Evolutionary conservation across 2,113 vertebrate species (phyloP).

Genomic region (Corydoras sp.): DNA sequence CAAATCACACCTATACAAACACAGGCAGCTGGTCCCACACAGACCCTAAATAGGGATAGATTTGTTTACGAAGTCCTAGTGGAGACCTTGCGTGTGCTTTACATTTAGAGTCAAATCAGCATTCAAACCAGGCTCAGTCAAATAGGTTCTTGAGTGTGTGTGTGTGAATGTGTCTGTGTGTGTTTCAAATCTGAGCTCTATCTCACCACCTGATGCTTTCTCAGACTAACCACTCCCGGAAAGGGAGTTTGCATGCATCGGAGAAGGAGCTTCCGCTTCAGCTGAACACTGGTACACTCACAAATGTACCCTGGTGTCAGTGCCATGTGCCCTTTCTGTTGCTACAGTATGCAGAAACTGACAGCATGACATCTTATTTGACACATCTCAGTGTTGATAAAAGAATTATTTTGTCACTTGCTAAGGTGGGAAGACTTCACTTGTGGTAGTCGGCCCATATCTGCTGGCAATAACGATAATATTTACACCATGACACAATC

Average conservation of each 20-base stretch:
- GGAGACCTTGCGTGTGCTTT: constrained; percentile 63
- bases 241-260: constrained; percentile 67
- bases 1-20: constrained; percentile 55
- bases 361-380: background rate
- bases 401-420: constrained; percentile 31
- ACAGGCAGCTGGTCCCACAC: constrained; percentile 41
- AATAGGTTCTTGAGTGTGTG: constrained; percentile 51
- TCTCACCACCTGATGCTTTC: constrained; percentile 60
- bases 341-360: constrained; percentile 5
- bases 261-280: constrained; percentile 52
- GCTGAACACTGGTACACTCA: constrained; percentile 38
- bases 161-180: constrained; percentile 36
- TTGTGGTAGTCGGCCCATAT: constrained; percentile 41
- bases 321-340: constrained; percentile 2
- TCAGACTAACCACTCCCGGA: constrained; percentile 65
- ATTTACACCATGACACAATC: constrained; percentile 58
- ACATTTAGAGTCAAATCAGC: constrained; percentile 69
- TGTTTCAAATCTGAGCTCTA: constrained; percentile 64
- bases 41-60: constrained; percentile 45
- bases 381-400: constrained; percentile 30
- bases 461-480: constrained; percentile 49
- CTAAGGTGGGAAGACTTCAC: constrained; percentile 40
- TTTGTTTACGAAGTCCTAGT: constrained; percentile 70
- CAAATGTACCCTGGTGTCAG: constrained; percentile 9
- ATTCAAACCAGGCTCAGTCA: constrained; percentile 61